Percentiles rank a stretch among this genome's conserved stretches.
phyloP scores from a whole-genome alignment of 2,113 vertebrate species.

The Ellobius talpinus region DNA sequence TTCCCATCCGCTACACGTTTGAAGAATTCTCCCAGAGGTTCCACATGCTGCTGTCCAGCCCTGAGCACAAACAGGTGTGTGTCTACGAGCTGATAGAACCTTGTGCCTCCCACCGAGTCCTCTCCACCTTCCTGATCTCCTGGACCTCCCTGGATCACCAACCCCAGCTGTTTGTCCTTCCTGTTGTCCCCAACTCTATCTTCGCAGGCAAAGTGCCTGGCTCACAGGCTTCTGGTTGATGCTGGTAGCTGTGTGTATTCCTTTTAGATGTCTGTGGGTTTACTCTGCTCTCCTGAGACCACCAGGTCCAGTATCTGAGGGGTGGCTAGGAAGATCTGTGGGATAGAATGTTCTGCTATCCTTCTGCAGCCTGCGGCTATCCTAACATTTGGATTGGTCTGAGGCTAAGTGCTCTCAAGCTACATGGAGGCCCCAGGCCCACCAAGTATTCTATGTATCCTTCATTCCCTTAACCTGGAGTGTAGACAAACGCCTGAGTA shows the following conservation, averaged over 20 bases:
- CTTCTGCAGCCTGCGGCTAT: neutral
- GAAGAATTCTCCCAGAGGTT: slow-evolving; percentile 93
- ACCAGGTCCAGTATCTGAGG: neutral
- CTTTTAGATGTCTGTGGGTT: neutral
- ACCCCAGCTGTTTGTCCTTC: neutral
- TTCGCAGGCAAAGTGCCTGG: too few species aligned
- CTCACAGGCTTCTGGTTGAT: neutral
- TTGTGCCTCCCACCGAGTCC: too few species aligned
- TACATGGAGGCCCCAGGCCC: neutral
- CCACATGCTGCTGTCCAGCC: slow-evolving; percentile 87
- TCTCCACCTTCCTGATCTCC: neutral
- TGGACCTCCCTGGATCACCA: neutral
- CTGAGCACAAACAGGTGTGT: slow-evolving; percentile 76
- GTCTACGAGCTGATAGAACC: rapidly evolving
- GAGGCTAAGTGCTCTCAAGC: neutral
- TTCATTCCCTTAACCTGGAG: neutral
- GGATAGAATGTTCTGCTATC: neutral
- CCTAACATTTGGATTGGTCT: neutral
- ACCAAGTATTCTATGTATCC: too few species aligned
- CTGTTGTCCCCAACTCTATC: neutral
- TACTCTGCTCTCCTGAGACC: too few species aligned
- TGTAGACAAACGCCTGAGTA: neutral
- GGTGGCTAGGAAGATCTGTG: neutral
- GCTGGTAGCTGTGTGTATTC: neutral
- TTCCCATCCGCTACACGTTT: slow-evolving; percentile 95